Evolutionary conservation across 2,888 invertebrate species (phyloP), one percentile per base, ranked within the genome.

Genomic region (Pasiphila rectangulata): DNA sequence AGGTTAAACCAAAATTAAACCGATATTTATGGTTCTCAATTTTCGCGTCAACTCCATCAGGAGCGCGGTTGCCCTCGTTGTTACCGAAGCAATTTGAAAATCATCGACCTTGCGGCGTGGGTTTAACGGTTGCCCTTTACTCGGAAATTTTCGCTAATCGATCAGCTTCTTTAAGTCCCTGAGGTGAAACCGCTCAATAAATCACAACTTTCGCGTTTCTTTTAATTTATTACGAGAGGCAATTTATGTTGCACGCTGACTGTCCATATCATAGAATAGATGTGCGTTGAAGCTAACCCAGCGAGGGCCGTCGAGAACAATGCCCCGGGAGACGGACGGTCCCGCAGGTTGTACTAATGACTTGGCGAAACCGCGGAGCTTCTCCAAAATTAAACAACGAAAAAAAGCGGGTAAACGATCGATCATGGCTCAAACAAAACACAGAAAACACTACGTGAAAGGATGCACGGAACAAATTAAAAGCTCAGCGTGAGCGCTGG

Each of bases 381-480:
- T 77, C 79, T 78, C 78, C 75, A 76, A 86, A 84, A 85, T 84
- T 81, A 83, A 86, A 86, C 81, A 82, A 82, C 73, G 64, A 79
- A 85, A 86, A 86, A 86, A 86, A 83, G 72, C 77, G 74, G 69
- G 69, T 78, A 75, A 83, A 81, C 86, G 79, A 87, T 87, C 86
- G 84, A 86, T 86, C 86, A 86, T 79, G 69, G 64, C 70, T 71
- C 83, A 82, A 82, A 86, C 81, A 83, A 83, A 86, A 86, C 79
- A 74, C 73, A 84, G 48, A 79, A 83, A 83, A 78, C 57, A 75
- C 71, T 73, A 79, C 78, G 72, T 72, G 83, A 79, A 80, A 83
- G 78, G 86, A 85, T 83, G 83, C 75, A 79, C 77, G 83, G 83
- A 86, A 84, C 86, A 86, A 87, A 87, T 87, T 87, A 86, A 86